Conservation (phyloP, 2,888 invertebrate genomes). For the Osmoderma eremita region DNA sequence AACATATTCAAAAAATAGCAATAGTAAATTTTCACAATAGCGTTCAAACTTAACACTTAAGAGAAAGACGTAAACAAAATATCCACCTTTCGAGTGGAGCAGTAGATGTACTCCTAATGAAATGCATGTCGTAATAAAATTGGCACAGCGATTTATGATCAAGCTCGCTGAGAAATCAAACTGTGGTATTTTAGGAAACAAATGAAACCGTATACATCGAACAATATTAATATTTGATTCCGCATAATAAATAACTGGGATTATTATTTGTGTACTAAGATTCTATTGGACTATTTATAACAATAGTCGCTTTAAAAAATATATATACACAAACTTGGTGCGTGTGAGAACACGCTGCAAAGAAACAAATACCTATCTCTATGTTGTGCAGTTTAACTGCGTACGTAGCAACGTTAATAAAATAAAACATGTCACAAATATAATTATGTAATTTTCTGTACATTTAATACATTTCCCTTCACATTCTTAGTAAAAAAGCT, state of each 20-base stretch:
- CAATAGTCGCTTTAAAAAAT: constrained; percentile 53
- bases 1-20: constrained; percentile 22
- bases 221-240: constrained; percentile 44
- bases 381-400: constrained; percentile 16
- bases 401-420: constrained; percentile 12
- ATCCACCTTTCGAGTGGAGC: not conserved
- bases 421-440: not conserved
- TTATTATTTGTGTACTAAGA: constrained; percentile 46
- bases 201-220: constrained; percentile 13
- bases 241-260: constrained; percentile 51
- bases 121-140: not conserved
- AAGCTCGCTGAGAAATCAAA: constrained; percentile 15
- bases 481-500: not conserved
- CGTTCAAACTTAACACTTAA: constrained; percentile 23
- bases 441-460: not conserved
- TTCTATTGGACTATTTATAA: constrained; percentile 56
- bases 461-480: not conserved
- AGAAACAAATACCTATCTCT: constrained; percentile 9
- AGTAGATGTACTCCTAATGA: not conserved
- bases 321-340: constrained; percentile 41
- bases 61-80: constrained; percentile 1
- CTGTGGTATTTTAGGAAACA: constrained; percentile 1
- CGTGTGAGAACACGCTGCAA: constrained; percentile 17
- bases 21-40: constrained; percentile 17
- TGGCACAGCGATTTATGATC: constrained; percentile 36